Evolutionary conservation across 2,113 vertebrate genomes (phyloP).

Genomic region (Dissostichus mawsoni): DNA sequence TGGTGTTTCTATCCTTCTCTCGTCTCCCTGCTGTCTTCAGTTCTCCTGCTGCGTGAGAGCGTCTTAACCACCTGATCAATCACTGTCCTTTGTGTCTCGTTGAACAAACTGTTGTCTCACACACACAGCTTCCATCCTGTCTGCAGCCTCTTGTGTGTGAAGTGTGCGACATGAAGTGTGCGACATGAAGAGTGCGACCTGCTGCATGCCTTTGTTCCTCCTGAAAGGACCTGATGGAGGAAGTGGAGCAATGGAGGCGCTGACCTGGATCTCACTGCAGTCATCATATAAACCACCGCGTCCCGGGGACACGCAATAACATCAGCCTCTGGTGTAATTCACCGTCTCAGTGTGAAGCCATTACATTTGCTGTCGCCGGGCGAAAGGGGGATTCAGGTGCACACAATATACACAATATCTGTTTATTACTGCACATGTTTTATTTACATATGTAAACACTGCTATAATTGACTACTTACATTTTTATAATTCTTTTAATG

Average conservation of each 20-base stretch:
- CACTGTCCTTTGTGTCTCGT: conserved; percentile 5
- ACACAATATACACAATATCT: too few species aligned
- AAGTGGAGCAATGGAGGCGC: conserved; percentile 70
- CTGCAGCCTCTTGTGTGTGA: conserved; percentile 36
- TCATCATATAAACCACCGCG: conserved; percentile 80
- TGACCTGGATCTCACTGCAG: conserved; percentile 82
- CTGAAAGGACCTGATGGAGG: conserved; percentile 76
- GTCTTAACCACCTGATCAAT: conserved; percentile 1
- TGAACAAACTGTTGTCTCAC: conserved; percentile 17
- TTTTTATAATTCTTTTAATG: too few species aligned
- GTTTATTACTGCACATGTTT: too few species aligned
- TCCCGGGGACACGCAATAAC: conserved; percentile 80
- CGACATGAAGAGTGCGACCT: conserved; percentile 50
- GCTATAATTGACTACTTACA: too few species aligned
- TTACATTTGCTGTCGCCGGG: conserved; percentile 76
- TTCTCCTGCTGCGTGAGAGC: not conserved
- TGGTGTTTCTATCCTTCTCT: too few species aligned
- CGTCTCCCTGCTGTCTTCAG: not conserved
- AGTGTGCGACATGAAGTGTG: conserved; percentile 25
- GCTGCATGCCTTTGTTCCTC: conserved; percentile 69
- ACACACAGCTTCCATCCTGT: conserved; percentile 1
- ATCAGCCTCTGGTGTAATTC: conserved; percentile 80
- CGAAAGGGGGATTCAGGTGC: conserved; percentile 72
- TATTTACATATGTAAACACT: too few species aligned
- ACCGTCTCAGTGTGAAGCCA: conserved; percentile 66